Evolutionary conservation across 2,888 invertebrate species (phyloP).

Genomic region (Phlogophora meticulosa): DNA sequence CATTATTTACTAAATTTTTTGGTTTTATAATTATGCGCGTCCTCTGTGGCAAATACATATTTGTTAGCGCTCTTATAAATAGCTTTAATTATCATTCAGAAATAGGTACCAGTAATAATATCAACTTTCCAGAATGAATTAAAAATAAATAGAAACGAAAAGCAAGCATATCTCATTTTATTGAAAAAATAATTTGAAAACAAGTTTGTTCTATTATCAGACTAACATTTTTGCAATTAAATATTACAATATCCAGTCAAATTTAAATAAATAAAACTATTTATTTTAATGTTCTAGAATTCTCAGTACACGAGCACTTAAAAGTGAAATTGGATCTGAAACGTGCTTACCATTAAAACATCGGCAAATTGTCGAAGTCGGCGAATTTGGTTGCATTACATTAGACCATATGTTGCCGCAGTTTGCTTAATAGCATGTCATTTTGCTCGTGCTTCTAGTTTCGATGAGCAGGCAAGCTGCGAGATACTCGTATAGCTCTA

Average conservation of each 20-base stretch:
- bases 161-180: too few relatives aligned
- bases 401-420: conserved; percentile 24
- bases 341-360: conserved; percentile 31
- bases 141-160: not conserved
- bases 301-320: not conserved
- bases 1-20: too few relatives aligned
- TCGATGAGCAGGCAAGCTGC: not conserved
- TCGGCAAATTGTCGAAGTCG: conserved; percentile 31
- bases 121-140: not conserved
- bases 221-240: too few relatives aligned
- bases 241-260: too few relatives aligned
- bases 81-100: not conserved
- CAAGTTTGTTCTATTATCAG: not conserved
- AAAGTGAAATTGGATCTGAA: conserved; percentile 16
- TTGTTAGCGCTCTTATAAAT: too few relatives aligned
- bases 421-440: conserved; percentile 23
- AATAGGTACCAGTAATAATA: not conserved
- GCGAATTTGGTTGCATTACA: conserved; percentile 22
- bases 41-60: too few relatives aligned
- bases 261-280: too few relatives aligned
- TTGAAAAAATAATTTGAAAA: not conserved
- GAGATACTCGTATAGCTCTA: not conserved
- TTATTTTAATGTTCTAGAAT: not conserved
- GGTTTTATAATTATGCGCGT: too few relatives aligned
- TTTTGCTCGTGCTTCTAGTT: conserved; percentile 32